Conservation (phyloP, 1,140 invertebrate species). For the Meteorus sp. region DNA sequence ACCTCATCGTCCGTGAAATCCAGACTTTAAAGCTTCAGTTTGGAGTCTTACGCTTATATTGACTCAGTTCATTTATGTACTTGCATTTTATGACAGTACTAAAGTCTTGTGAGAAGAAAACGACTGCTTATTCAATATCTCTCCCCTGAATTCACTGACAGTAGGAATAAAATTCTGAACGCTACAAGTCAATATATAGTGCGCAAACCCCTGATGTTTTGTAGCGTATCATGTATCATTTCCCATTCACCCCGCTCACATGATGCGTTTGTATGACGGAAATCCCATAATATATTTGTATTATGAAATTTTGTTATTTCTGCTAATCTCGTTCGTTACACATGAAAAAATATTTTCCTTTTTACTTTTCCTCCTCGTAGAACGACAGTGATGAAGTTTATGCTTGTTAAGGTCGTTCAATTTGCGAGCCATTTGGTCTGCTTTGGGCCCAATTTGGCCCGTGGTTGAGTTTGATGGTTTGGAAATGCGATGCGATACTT, state of each 20-base stretch:
- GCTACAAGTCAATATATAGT: background rate
- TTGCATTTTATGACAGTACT: conserved; percentile 52
- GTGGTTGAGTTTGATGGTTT: conserved; percentile 44
- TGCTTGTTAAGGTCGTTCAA: background rate
- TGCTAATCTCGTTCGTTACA: conserved; percentile 5
- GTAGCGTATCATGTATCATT: background rate
- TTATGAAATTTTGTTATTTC: conserved; percentile 24
- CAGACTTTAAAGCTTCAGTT: conserved; percentile 39
- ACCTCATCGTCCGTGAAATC: conserved; percentile 51
- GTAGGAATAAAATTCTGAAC: conserved; percentile 43
- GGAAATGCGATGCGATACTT: conserved; percentile 44
- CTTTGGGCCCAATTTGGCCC: conserved; percentile 40
- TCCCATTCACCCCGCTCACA: no score
- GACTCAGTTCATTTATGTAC: conserved; percentile 56
- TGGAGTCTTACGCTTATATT: conserved; percentile 43
- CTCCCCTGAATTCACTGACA: conserved; percentile 19
- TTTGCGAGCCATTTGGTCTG: conserved; percentile 18
- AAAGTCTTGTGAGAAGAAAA: conserved; percentile 42
- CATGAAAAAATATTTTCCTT: conserved; percentile 20
- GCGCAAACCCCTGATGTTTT: conserved; percentile 1
- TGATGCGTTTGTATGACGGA: no score
- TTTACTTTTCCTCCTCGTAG: conserved; percentile 27
- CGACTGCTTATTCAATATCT: conserved; percentile 22
- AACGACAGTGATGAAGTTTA: background rate
- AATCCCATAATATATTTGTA: conserved; percentile 35